These are phyloP conservation scores for Gobio occitaniae DNA, from an alignment of 2,797 vertebrate genomes.

Conservation along the genomic window DNA sequence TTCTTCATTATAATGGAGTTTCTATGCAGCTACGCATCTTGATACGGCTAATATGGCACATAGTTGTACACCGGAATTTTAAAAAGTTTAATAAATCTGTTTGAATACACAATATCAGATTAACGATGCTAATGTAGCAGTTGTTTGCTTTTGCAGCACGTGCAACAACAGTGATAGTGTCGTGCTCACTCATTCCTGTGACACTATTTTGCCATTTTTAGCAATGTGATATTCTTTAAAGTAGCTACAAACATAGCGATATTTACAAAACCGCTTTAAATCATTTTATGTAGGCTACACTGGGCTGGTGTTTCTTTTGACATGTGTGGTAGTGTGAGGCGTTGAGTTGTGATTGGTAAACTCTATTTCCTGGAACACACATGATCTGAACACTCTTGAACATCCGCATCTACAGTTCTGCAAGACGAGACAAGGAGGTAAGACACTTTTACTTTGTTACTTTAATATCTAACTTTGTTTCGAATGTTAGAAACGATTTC, in stretches of 20 bases:
- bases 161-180: not conserved
- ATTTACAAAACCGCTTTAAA: not conserved
- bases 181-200: not conserved
- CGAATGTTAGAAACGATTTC: not conserved
- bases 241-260: not conserved
- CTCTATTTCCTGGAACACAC: conserved; percentile 37
- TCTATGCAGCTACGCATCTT: no score
- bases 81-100: not conserved
- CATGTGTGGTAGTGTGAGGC: not conserved
- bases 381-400: conserved; percentile 14
- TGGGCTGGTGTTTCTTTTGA: not conserved
- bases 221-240: not conserved
- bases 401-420: conserved; percentile 36
- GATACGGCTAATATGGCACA: not conserved
- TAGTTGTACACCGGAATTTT: not conserved
- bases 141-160: conserved; percentile 9
- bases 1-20: not conserved
- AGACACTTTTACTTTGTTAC: conserved; percentile 8
- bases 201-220: not conserved
- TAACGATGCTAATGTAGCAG: not conserved
- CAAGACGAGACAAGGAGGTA: conserved; percentile 32
- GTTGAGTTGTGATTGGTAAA: conserved; percentile 44
- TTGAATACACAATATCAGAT: not conserved
- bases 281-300: not conserved
- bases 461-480: conserved; percentile 1